A percentile compares a stretch with the other conserved stretches of the same genome.
phyloP scores from a whole-genome alignment of 2,888 invertebrate species.

The Pristionchus exspectatus region DNA sequence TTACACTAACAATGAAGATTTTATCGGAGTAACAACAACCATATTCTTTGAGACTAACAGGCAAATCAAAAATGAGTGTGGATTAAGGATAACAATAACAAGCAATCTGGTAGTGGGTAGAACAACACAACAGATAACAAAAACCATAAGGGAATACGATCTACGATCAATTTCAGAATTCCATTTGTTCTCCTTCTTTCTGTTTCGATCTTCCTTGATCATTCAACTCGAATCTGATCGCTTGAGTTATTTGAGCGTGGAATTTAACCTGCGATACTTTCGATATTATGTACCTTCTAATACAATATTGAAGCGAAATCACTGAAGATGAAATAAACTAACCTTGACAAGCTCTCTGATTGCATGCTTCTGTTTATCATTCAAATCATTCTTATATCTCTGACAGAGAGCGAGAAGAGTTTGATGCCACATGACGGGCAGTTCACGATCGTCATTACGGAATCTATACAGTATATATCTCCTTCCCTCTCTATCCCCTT shows the following conservation, averaged over 20 bases:
- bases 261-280: conserved; percentile 26
- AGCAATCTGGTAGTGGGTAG: conserved; percentile 14
- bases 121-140: conserved; percentile 30
- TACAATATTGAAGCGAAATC: neutral
- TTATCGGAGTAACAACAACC: conserved; percentile 32
- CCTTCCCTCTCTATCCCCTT: neutral
- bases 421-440: conserved; percentile 98
- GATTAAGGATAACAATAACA: conserved; percentile 10
- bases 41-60: conserved; percentile 9
- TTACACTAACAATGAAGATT: neutral
- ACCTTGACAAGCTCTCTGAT: conserved; percentile 86
- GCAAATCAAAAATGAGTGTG: neutral
- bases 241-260: conserved; percentile 51
- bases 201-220: conserved; percentile 43
- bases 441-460: conserved; percentile 87
- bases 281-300: neutral
- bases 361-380: conserved; percentile 92
- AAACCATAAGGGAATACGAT: neutral
- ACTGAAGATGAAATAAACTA: neutral
- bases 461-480: conserved; percentile 84
- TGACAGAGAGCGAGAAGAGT: conserved; percentile 93
- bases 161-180: conserved; percentile 48
- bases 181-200: conserved; percentile 43
- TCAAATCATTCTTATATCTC: conserved; percentile 94
- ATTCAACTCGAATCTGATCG: conserved; percentile 49